Evolutionary conservation across 2,797 vertebrate genomes (phyloP), one percentile per base, ranked within the genome.

Genomic region (Poecile montanus): DNA sequence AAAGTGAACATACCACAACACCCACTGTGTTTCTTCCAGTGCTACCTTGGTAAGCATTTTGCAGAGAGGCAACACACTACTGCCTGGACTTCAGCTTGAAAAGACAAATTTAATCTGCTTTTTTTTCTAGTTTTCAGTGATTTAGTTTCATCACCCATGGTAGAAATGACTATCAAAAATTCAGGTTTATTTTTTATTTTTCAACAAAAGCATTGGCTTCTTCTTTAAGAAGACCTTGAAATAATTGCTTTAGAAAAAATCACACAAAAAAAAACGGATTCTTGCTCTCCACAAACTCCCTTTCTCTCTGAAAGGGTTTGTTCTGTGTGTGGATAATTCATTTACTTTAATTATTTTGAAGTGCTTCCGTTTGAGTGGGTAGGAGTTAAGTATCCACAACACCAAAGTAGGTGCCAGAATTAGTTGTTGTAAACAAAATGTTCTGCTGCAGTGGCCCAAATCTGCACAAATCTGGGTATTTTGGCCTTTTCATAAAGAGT

Each of bases 311-410:
- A 95, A 96, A 97, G 18, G 15, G 27, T 93, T 58, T 92, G 23
- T 26, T 85, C 32, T 81, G 27, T 80, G 30, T 89, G 40, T 88
- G 30, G 87, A 94, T 86, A 82, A 89, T 95, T 91, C 72, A 86
- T 89, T 94, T 93, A 95, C 92, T 63, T 91, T 50, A 95, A 94
- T 95, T 93, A 90, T 94, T 94, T 79, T 94, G 65, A 97, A 95
- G 89, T 82, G 53, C 58, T 91, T 84, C 47, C 29, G 6, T 66
- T 89, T 66, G 88, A 95, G 91, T 92, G 47, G 67, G 71, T 71
- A 95, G 58, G 34, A 93, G 13, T 70, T 80, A 91, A 95, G 82
- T 63, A 90, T 63, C 85, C 89, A 91, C 78, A 93, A 83, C 47
- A 92, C 79, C 82, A 54, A 87, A 92, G 65, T 26, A 88, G 32